phyloP scores from a whole-genome alignment of 2,113 vertebrate species.

The Lepisosteus oculatus region DNA sequence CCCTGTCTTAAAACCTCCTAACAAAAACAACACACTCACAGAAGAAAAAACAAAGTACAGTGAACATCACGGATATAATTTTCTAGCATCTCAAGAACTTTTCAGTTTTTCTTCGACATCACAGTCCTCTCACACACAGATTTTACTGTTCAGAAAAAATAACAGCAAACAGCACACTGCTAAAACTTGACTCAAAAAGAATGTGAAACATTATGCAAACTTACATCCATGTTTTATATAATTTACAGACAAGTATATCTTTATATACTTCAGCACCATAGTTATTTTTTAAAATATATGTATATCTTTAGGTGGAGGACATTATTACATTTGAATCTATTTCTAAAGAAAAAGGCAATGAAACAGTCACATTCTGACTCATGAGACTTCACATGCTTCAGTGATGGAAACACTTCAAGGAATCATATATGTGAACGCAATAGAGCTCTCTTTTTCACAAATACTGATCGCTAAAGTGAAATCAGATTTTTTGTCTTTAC shows the following conservation, averaged over 20 bases:
- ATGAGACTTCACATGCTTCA: neutral
- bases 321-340: slow-evolving; percentile 43
- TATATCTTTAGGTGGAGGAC: slow-evolving; percentile 41
- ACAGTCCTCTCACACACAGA: slow-evolving; percentile 36
- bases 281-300: slow-evolving; percentile 59
- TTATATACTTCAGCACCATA: slow-evolving; percentile 69
- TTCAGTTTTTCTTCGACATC: neutral
- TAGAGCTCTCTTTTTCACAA: neutral
- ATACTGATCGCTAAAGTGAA: slow-evolving; percentile 10
- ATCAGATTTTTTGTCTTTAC: neutral
- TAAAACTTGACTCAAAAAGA: slow-evolving; percentile 57
- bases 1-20: slow-evolving; percentile 21
- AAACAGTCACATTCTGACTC: slow-evolving; percentile 14
- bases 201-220: slow-evolving; percentile 57
- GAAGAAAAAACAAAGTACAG: neutral
- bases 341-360: slow-evolving; percentile 6
- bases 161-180: slow-evolving; percentile 53
- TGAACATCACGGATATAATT: neutral
- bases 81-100: neutral
- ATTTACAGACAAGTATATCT: slow-evolving; percentile 64
- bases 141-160: slow-evolving; percentile 22
- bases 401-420: neutral
- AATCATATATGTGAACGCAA: neutral
- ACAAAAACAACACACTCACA: neutral
- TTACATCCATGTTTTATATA: slow-evolving; percentile 63